A percentile compares a stretch with the other conserved stretches of the same genome.
Conservation (phyloP, 1,140 invertebrate species). For the Megalopta genalis region DNA sequence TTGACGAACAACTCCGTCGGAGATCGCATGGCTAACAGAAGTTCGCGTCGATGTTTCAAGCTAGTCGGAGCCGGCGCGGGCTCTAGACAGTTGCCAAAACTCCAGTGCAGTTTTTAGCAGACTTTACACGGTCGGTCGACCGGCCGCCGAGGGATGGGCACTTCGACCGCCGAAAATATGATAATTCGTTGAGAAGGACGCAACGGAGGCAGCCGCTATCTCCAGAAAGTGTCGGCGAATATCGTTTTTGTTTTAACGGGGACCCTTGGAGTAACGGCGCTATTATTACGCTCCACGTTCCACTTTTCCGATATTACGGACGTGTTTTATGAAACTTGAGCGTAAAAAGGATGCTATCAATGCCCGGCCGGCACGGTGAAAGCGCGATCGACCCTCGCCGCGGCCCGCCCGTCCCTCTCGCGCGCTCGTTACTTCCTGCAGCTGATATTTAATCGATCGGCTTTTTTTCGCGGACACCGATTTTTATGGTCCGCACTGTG, state of each 20-base stretch:
- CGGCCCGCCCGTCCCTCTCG: not conserved
- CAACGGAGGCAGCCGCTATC: not conserved
- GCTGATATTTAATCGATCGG: conserved; percentile 7
- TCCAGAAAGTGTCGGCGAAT: conserved; percentile 20
- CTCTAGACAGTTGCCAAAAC: not conserved
- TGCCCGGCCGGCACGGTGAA: not conserved
- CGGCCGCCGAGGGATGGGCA: not conserved
- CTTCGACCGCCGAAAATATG: conserved; percentile 30
- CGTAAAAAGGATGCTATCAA: conserved; percentile 7
- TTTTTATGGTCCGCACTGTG: not conserved
- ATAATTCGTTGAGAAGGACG: conserved; percentile 12
- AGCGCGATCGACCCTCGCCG: not conserved
- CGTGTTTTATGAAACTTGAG: conserved; percentile 24
- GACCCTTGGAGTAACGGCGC: conserved; percentile 12
- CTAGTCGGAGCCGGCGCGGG: not conserved
- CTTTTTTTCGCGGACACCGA: not conserved
- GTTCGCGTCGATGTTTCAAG: not conserved
- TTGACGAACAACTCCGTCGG: not conserved
- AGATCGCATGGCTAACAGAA: not conserved
- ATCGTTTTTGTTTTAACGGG: conserved; percentile 41
- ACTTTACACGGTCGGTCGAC: not conserved
- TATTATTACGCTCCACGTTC: conserved; percentile 22
- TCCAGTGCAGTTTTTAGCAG: conserved; percentile 7
- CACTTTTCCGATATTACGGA: conserved; percentile 34
- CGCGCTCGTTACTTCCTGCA: not conserved